These are phyloP conservation scores for Pyxicephalus adspersus DNA, from an alignment of 2,113 vertebrate genomes.

Conservation along the genomic window DNA sequence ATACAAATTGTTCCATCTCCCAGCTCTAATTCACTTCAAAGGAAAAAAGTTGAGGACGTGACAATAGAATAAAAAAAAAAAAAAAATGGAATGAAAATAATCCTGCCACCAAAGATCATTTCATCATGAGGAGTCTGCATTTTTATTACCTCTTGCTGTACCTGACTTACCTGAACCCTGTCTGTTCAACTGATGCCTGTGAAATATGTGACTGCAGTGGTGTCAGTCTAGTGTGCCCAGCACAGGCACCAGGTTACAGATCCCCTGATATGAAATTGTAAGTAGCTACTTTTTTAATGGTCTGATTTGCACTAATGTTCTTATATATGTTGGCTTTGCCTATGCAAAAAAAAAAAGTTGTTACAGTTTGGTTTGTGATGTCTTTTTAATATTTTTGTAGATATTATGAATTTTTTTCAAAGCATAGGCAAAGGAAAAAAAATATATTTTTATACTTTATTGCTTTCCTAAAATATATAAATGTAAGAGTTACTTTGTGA, in stretches of 20 bases:
- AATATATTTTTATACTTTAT: too few species aligned
- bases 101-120: background rate
- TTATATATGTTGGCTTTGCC: too few species aligned
- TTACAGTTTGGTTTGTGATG: too few species aligned
- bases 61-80: constrained; percentile 41
- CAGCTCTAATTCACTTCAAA: constrained; percentile 42
- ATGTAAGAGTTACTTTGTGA: too few species aligned
- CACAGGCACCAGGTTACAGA: background rate
- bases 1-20: constrained; percentile 43
- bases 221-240: background rate
- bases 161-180: constrained; percentile 37
- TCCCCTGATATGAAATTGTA: constrained; percentile 31
- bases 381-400: too few species aligned
- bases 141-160: constrained; percentile 35
- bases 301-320: too few species aligned
- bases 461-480: too few species aligned
- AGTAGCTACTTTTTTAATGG: background rate
- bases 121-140: constrained; percentile 39
- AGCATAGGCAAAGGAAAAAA: too few species aligned
- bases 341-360: too few species aligned
- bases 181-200: constrained; percentile 41
- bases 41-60: constrained; percentile 49
- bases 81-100: constrained; percentile 49
- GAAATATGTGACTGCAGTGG: constrained; percentile 35
- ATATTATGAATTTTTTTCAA: too few species aligned